These are phyloP conservation scores for Pemphigus obesinymphae DNA, from an alignment of 1,140 invertebrate species.

Conservation along the genomic window DNA sequence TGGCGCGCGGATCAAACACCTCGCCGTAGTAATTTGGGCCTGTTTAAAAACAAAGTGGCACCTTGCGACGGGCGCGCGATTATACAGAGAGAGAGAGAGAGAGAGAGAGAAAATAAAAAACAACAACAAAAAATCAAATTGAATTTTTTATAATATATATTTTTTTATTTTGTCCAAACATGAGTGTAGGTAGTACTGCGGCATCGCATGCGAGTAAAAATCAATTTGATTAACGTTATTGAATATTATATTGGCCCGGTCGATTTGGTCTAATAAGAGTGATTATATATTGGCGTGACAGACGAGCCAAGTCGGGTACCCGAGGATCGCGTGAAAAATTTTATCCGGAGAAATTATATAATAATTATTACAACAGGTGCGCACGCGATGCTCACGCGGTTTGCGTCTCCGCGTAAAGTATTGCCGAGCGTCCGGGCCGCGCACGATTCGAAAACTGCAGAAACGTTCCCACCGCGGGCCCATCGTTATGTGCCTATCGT, in stretches of 20 bases:
- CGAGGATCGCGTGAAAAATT: constrained; percentile 10
- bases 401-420: background rate
- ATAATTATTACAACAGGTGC: background rate
- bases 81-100: no score
- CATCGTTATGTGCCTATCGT: no score
- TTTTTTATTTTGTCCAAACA: background rate
- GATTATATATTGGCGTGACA: constrained; percentile 18
- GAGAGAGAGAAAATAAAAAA: background rate
- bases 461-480: no score
- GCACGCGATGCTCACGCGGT: constrained; percentile 14
- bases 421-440: no score
- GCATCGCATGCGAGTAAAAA: constrained; percentile 24
- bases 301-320: background rate
- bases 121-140: background rate
- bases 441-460: no score
- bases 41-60: constrained; percentile 7
- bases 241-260: constrained; percentile 3
- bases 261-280: background rate
- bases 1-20: constrained; percentile 6
- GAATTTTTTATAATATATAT: background rate
- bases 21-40: background rate
- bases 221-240: constrained; percentile 27
- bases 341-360: background rate
- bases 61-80: background rate
- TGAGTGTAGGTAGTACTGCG: no score